Conservation (phyloP, 2,797 vertebrate genomes). For the Anableps anableps region DNA sequence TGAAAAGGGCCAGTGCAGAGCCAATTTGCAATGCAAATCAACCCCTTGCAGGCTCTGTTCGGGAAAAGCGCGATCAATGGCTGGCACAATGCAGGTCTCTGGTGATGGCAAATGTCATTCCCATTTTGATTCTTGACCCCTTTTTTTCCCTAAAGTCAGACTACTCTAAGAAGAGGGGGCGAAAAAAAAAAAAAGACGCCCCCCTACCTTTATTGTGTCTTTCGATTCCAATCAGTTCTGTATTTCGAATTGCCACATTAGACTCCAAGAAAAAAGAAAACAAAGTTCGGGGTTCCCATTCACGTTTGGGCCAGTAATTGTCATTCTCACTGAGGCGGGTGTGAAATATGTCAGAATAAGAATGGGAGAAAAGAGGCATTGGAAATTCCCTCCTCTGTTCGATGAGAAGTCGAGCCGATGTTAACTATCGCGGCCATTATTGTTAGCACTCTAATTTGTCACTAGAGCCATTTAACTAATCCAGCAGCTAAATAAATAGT, state of each 20-base stretch:
- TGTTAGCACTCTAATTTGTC: slow-evolving; percentile 76
- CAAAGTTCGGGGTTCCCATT: slow-evolving; percentile 68
- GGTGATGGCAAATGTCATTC: slow-evolving; percentile 80
- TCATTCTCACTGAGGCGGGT: slow-evolving; percentile 61
- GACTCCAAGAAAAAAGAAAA: slow-evolving; percentile 42
- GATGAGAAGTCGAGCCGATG: slow-evolving; percentile 67
- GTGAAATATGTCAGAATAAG: slow-evolving; percentile 71
- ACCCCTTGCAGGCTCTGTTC: slow-evolving; percentile 44
- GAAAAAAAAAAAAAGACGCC: neutral
- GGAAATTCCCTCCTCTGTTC: slow-evolving; percentile 59
- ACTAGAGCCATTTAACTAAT: slow-evolving; percentile 77
- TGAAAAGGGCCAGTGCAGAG: slow-evolving; percentile 66
- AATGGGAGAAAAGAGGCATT: slow-evolving; percentile 70
- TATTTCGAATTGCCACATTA: slow-evolving; percentile 51
- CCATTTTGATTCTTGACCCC: slow-evolving; percentile 81
- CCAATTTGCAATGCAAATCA: slow-evolving; percentile 79
- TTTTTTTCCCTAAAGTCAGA: slow-evolving; percentile 18
- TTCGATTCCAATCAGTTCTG: slow-evolving; percentile 30
- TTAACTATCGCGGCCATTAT: slow-evolving; percentile 76
- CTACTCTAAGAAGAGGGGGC: slow-evolving; percentile 11
- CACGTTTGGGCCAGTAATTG: slow-evolving; percentile 62
- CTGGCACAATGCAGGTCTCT: slow-evolving; percentile 60
- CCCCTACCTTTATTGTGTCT: slow-evolving; percentile 55
- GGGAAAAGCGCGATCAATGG: slow-evolving; percentile 70
- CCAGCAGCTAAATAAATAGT: slow-evolving; percentile 71